Conservation (phyloP, 1,140 invertebrate species). For the Zaprionus tsacasi region DNA sequence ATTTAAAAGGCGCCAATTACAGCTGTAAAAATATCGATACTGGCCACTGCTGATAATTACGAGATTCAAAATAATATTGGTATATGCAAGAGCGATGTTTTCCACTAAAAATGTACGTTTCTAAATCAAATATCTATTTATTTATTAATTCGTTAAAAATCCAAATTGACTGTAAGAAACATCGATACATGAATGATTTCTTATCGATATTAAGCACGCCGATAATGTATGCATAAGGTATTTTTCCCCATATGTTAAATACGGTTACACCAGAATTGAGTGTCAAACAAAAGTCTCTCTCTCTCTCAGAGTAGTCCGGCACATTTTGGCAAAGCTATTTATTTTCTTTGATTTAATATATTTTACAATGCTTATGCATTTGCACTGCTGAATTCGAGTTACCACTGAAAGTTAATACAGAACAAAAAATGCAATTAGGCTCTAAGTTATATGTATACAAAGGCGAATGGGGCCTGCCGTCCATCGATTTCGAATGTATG, state of each 20-base stretch:
- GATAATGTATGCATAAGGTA: not conserved
- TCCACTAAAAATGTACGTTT: no score
- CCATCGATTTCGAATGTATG: constrained; percentile 91
- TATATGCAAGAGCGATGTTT: no score
- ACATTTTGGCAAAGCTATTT: constrained; percentile 44
- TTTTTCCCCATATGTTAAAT: no score
- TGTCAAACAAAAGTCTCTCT: constrained; percentile 41
- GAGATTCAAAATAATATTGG: no score
- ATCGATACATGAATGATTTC: no score
- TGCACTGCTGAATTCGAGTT: constrained; percentile 35
- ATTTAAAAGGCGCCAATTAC: not conserved
- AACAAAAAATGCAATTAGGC: constrained; percentile 60
- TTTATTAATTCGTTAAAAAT: no score
- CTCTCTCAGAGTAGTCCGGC: constrained; percentile 40
- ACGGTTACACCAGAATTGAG: constrained; percentile 31
- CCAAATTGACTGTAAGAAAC: no score
- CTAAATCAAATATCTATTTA: no score
- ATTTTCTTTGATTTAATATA: constrained; percentile 32
- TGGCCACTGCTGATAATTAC: no score
- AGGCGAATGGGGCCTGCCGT: constrained; percentile 93
- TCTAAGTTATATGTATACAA: constrained; percentile 89
- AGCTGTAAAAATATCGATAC: no score
- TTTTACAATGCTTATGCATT: constrained; percentile 53
- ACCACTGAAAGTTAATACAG: constrained; percentile 22
- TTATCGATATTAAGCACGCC: no score